Percentiles rank a stretch among this genome's conserved stretches.
Evolutionary conservation across 1,140 invertebrate species (phyloP).

Genomic region (Parasteatoda tepidariorum): DNA sequence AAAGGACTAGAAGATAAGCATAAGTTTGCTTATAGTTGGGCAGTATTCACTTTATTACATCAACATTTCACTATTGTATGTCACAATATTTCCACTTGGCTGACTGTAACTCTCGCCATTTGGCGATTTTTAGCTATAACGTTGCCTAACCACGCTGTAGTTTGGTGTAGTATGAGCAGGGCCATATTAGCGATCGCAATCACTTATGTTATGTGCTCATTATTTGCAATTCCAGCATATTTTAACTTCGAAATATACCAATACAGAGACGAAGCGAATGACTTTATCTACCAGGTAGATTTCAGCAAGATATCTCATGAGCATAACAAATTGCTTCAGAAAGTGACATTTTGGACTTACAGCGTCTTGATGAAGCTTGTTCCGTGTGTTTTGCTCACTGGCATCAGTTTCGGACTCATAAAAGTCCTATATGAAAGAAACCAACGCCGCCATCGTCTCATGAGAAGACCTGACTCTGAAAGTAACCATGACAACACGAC

Average conservation of each 20-base stretch:
- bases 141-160: constrained; percentile 43
- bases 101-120: constrained; percentile 89
- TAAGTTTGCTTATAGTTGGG: constrained; percentile 59
- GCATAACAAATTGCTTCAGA: constrained; percentile 72
- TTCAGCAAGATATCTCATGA: constrained; percentile 72
- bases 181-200: constrained; percentile 80
- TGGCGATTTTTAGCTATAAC: constrained; percentile 90
- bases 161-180: constrained; percentile 65
- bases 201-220: constrained; percentile 78
- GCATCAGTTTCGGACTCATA: constrained; percentile 84
- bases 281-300: constrained; percentile 74
- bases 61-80: constrained; percentile 83
- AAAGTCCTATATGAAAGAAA: constrained; percentile 73
- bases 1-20: constrained; percentile 12
- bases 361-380: constrained; percentile 85
- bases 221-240: constrained; percentile 77
- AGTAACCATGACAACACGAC: constrained; percentile 80
- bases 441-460: constrained; percentile 75
- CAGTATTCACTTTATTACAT: constrained; percentile 63
- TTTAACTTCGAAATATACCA: constrained; percentile 53
- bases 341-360: constrained; percentile 87
- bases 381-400: constrained; percentile 83
- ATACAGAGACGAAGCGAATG: neutral
- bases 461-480: constrained; percentile 67
- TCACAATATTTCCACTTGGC: constrained; percentile 92